Conservation (phyloP, 2,113 vertebrate species). For the Beaufortia kweichowensis region DNA sequence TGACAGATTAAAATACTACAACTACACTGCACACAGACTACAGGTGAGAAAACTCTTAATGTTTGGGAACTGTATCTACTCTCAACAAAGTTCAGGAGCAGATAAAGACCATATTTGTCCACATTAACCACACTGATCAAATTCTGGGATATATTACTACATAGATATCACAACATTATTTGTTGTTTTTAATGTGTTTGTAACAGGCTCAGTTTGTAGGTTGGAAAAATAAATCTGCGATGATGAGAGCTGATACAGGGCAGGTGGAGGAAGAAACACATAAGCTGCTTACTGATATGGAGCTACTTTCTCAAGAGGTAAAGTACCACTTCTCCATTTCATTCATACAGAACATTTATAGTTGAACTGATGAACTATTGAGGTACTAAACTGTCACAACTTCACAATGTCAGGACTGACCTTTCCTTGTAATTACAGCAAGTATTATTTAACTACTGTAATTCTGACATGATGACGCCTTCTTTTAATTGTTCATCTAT, state of each 20-base stretch:
- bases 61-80: not conserved
- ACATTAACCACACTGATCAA: no score
- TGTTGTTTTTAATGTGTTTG: not conserved
- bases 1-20: conserved; percentile 84
- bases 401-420: no score
- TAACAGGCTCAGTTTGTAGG: conserved; percentile 77
- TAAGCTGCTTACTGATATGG: conserved; percentile 71
- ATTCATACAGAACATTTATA: not conserved
- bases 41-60: conserved; percentile 64
- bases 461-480: not conserved
- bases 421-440: no score
- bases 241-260: conserved; percentile 72
- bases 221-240: conserved; percentile 78
- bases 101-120: no score
- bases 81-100: no score
- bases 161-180: not conserved
- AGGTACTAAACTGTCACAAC: no score
- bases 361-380: no score
- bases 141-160: not conserved
- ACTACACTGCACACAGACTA: conserved; percentile 80
- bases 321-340: not conserved
- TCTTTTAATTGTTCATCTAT: no score
- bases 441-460: no score
- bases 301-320: conserved; percentile 78
- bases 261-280: conserved; percentile 71